phyloP scores from a whole-genome alignment of 2,797 vertebrate species.

The Clarias platycephalus region DNA sequence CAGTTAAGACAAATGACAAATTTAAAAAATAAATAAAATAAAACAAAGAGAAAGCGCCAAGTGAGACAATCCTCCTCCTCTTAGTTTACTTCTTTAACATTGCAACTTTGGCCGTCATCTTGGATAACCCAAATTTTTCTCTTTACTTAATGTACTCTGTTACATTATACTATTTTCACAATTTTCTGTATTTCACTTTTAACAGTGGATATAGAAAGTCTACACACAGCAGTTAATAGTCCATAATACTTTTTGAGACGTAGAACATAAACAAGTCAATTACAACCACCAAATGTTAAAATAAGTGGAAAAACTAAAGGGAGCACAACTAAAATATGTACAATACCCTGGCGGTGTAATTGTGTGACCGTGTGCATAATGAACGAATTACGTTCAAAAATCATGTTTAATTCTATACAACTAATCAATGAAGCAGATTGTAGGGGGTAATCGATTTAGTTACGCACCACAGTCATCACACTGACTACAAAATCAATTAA shows the following conservation, averaged over 20 bases:
- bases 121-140: background rate
- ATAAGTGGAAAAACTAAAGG: background rate
- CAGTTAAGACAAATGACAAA: background rate
- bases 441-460: too few species aligned
- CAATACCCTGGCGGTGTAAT: background rate
- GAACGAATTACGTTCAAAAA: background rate
- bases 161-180: background rate
- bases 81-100: background rate
- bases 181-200: too few species aligned
- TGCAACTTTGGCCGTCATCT: background rate
- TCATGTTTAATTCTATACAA: background rate
- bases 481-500: too few species aligned
- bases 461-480: too few species aligned
- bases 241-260: background rate
- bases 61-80: background rate
- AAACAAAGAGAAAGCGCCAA: too few species aligned
- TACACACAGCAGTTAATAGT: background rate
- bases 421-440: too few species aligned
- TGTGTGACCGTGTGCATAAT: background rate
- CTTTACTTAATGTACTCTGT: background rate
- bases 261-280: too few species aligned
- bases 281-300: background rate
- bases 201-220: background rate
- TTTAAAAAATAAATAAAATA: background rate
- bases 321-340: background rate